These are phyloP conservation scores for Nasonovia ribisnigri DNA, from an alignment of 2,888 invertebrate genomes.

Conservation along the genomic window DNA sequence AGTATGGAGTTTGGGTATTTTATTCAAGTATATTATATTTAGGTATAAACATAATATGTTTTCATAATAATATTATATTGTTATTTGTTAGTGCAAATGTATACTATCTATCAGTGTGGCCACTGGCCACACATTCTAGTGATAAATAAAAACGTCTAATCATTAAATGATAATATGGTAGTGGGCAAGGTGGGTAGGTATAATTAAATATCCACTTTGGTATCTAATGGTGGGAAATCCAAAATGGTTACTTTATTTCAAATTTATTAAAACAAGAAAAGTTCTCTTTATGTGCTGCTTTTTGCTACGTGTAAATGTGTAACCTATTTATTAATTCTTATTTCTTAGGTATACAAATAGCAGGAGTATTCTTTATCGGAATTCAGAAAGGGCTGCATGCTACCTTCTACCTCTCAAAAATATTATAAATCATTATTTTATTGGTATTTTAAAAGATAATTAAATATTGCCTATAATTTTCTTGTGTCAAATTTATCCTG, in stretches of 20 bases:
- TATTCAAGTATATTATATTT: neutral
- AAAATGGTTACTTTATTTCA: neutral
- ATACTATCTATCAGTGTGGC: slow-evolving; percentile 1
- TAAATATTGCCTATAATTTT: neutral
- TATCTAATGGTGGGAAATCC: neutral
- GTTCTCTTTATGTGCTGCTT: neutral
- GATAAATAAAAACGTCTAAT: neutral
- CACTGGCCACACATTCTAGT: neutral
- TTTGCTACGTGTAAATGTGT: neutral
- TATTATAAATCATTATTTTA: neutral
- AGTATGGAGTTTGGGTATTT: neutral
- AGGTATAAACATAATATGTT: neutral
- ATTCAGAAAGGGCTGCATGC: neutral
- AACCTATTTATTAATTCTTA: neutral
- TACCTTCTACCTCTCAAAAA: neutral
- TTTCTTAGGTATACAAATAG: neutral
- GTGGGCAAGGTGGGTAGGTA: neutral
- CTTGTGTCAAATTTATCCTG: too few relatives aligned
- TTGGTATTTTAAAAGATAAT: neutral
- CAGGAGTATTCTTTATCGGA: neutral
- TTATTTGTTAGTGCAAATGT: neutral
- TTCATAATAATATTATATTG: neutral
- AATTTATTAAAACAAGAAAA: neutral
- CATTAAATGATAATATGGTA: neutral
- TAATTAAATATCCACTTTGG: neutral